Percentiles rank a stretch among this genome's conserved stretches.
Conservation (phyloP, 1,140 invertebrate species). For the Eurosta solidaginis region DNA sequence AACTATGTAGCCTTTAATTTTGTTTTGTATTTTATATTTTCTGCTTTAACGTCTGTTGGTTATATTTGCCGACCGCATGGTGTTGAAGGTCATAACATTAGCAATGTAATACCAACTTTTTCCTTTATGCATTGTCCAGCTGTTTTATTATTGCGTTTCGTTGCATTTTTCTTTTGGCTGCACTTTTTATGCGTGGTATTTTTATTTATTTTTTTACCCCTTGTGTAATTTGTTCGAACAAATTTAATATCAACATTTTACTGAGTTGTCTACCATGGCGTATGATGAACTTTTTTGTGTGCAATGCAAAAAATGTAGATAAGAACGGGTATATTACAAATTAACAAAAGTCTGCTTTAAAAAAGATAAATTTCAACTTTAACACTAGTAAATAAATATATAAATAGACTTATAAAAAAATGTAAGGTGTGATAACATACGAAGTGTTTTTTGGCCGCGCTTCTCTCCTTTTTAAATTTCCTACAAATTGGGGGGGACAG, state of each 20-base stretch:
- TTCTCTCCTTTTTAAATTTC: too few species aligned
- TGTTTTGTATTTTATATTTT: not conserved
- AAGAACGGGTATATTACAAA: too few species aligned
- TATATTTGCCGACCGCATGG: not conserved
- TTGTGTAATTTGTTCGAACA: not conserved
- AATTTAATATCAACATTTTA: not conserved
- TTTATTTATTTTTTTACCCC: not conserved
- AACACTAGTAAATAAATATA: too few species aligned
- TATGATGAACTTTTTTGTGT: conserved; percentile 22
- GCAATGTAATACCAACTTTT: conserved; percentile 20
- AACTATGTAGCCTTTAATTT: too few species aligned
- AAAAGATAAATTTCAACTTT: too few species aligned
- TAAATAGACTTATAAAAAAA: too few species aligned
- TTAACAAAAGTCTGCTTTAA: too few species aligned
- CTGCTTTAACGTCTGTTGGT: not conserved
- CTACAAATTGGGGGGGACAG: too few species aligned
- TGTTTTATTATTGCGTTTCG: conserved; percentile 18
- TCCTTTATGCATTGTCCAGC: conserved; percentile 1
- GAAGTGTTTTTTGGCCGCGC: too few species aligned
- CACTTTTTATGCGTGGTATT: too few species aligned
- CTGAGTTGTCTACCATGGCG: not conserved
- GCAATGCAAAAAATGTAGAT: too few species aligned
- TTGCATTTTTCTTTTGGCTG: not conserved
- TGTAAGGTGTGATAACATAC: too few species aligned
- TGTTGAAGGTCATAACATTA: conserved; percentile 15